A percentile compares a stretch with the other conserved stretches of the same genome.
Evolutionary conservation across 23 tunicate species (phyloP).

Genomic region (Ascidia mentula): DNA sequence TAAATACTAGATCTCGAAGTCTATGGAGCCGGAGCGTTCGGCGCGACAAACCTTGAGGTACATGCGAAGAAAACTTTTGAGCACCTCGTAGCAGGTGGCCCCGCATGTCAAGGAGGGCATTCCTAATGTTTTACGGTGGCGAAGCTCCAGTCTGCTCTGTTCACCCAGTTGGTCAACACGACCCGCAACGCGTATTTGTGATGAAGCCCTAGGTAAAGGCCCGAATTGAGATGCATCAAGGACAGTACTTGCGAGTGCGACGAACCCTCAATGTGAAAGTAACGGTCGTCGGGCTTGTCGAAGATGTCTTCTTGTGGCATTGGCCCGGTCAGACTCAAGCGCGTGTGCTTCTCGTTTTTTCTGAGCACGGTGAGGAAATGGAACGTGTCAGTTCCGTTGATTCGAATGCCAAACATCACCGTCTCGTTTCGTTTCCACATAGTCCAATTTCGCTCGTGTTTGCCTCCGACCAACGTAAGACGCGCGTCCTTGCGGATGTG

Average conservation of each 20-base stretch:
- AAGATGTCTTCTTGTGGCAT: neutral
- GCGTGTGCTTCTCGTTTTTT: neutral
- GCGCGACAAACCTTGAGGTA: slow-evolving; percentile 3
- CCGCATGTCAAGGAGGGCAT: neutral
- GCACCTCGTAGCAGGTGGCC: neutral
- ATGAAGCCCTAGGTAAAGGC: neutral
- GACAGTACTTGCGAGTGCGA: too few relatives aligned
- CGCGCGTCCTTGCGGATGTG: neutral
- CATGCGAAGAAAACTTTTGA: neutral
- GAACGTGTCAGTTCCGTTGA: neutral
- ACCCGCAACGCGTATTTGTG: neutral
- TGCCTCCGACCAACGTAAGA: neutral
- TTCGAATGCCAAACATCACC: neutral
- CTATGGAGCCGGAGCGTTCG: neutral
- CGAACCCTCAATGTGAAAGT: neutral
- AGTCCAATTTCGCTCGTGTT: neutral
- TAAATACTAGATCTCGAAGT: neutral
- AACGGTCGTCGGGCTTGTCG: neutral
- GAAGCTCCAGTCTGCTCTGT: neutral
- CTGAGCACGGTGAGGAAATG: neutral
- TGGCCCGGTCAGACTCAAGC: neutral
- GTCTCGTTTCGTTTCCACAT: slow-evolving; percentile 7
- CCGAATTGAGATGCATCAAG: too few relatives aligned
- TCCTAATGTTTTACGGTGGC: neutral
- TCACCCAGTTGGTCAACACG: neutral